phyloP scores from a whole-genome alignment of 2,113 vertebrate genomes.

The Podilymbus podiceps region DNA sequence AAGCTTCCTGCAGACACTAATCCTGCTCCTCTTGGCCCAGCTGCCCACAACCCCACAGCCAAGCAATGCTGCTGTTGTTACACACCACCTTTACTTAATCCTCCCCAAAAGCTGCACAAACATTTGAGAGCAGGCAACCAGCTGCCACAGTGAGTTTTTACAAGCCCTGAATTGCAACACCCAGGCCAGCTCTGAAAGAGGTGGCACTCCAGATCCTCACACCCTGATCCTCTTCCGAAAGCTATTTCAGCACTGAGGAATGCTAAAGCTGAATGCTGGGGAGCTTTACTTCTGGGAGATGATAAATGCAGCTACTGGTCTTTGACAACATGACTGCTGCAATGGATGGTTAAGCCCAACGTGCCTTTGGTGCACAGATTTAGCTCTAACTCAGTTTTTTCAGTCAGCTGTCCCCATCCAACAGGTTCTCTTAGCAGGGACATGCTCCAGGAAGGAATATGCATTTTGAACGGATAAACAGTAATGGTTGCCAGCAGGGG shows the following conservation, averaged over 20 bases:
- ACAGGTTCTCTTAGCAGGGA: neutral
- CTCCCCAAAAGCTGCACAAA: neutral
- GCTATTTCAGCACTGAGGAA: neutral
- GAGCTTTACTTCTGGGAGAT: neutral
- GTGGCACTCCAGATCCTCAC: neutral
- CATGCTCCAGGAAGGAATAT: neutral
- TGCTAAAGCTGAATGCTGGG: neutral
- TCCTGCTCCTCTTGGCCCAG: neutral
- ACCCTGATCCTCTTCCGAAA: neutral
- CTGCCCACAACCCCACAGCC: neutral
- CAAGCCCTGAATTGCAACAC: neutral
- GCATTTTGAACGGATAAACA: neutral
- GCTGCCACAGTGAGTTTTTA: rapidly evolving
- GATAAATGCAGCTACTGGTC: neutral
- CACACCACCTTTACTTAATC: neutral
- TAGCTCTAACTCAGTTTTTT: neutral
- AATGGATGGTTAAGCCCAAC: neutral
- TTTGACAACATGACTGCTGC: neutral
- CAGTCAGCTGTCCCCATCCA: neutral
- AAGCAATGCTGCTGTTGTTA: neutral
- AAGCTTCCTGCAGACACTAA: neutral
- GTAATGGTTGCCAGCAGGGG: neutral
- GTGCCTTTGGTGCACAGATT: neutral
- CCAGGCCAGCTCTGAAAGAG: neutral
- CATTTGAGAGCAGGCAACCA: neutral